Base-by-base conservation (phyloP, 1,140 invertebrate genomes). In the Drosophila lini region DNA sequence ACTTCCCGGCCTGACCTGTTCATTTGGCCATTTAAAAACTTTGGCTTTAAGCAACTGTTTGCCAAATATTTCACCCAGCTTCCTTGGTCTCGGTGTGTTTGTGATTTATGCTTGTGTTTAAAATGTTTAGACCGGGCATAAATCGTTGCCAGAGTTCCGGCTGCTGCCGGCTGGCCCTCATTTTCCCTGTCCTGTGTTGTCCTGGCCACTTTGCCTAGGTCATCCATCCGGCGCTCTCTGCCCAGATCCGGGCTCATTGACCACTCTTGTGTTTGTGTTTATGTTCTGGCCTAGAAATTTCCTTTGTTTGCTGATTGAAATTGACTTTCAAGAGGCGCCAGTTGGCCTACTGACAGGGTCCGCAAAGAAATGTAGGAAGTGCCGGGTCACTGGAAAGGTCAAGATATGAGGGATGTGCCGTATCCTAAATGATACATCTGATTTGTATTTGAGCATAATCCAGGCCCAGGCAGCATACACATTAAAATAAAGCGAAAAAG, bases 31-130 rank as follows among this genome's bases (percentile, higher is more conserved):
- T 69, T 64, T 50, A 41, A 58, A 71, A 74, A 59, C 25, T 36
- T 81, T 73, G 57, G 47, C 73, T 79, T 77, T 70, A 83, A 83
- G 60, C 45, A 71, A 71, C 69, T 71, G 42, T 55, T 65, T 55
- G 71, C 50, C 44, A 31, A 55, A 56, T 71, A 74, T 71, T 80
- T 76, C 57, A 80, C 53, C 61, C 48, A 47, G 44, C 22, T 55
- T 34, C 44, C 44, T 48, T 5, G 42, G 42, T 22, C 38, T 15
- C 41, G 36, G 42, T 52, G 62, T 65, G 68, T 77, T 61, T 70
- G 70, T 83, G 76, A 84, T 83, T 83, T 80, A 83, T 80, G 64
- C 77, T 60, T 57, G 74, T 67, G 67, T 64, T 78, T 82, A 59
- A 76, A 80, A 69, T 73, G 53, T 53, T 74, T 80, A 75, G 78